phyloP scores from a whole-genome alignment of 2,113 vertebrate genomes.

The Rhynchopsitta pachyrhyncha region DNA sequence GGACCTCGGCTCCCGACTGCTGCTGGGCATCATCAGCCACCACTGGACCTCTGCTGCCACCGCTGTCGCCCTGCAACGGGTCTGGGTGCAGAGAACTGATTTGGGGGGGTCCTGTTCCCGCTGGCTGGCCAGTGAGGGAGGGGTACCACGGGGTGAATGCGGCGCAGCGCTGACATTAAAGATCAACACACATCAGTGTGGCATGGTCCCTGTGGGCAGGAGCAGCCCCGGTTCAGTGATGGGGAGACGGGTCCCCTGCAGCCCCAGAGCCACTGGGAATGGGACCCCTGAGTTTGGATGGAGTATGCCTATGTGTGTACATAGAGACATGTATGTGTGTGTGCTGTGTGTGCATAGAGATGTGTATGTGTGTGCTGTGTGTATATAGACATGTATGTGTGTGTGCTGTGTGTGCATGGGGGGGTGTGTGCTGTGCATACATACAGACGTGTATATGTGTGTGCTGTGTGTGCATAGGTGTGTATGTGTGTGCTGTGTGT shows the following conservation, averaged over 20 bases:
- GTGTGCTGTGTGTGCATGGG: too few relatives aligned
- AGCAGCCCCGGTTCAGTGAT: background rate
- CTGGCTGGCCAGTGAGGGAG: background rate
- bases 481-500: too few relatives aligned
- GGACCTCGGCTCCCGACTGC: background rate
- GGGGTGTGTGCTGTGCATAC: too few relatives aligned
- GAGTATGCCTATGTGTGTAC: background rate
- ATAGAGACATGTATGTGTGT: too few relatives aligned
- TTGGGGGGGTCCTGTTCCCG: background rate
- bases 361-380: too few relatives aligned
- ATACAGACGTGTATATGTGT: too few relatives aligned
- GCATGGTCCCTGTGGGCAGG: background rate
- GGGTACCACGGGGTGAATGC: accelerated
- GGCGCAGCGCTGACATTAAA: background rate
- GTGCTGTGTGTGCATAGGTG: too few relatives aligned
- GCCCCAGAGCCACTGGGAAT: background rate
- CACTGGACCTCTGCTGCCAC: background rate
- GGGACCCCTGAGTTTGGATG: background rate
- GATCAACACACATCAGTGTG: background rate
- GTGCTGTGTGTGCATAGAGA: too few relatives aligned
- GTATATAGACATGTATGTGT: too few relatives aligned
- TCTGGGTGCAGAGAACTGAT: background rate
- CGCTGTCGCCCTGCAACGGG: background rate
- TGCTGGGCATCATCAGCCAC: background rate
- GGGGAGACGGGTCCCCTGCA: background rate